These are phyloP conservation scores for Stomatorhinus ivindoensis DNA, from an alignment of 2,113 vertebrate genomes.

Conservation along the genomic window DNA sequence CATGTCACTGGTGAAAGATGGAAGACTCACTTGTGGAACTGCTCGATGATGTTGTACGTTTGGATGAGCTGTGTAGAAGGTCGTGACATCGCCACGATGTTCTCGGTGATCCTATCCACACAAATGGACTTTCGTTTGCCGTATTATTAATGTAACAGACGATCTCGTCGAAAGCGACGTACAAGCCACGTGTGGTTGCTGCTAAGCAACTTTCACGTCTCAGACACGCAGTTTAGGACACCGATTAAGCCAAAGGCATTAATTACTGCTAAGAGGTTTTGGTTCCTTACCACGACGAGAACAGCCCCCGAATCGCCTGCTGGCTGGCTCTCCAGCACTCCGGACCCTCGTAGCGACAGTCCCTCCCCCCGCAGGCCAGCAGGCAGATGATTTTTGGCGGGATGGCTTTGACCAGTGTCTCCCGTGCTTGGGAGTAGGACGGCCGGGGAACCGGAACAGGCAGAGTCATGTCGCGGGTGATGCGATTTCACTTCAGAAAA, in stretches of 20 bases:
- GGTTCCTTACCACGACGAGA: constrained; percentile 63
- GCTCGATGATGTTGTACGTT: constrained; percentile 64
- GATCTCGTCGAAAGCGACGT: not conserved
- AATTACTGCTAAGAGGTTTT: not conserved
- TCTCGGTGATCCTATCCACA: constrained; percentile 62
- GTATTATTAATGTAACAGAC: not conserved
- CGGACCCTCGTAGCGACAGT: constrained; percentile 68
- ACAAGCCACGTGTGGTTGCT: not conserved
- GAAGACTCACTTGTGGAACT: constrained; percentile 57
- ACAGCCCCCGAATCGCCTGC: constrained; percentile 62
- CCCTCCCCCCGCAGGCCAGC: constrained; percentile 61
- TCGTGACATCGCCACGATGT: constrained; percentile 66
- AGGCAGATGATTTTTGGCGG: constrained; percentile 65
- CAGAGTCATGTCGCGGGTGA: constrained; percentile 31
- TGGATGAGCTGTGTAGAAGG: constrained; percentile 61
- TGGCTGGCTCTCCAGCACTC: constrained; percentile 61
- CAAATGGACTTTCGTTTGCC: not conserved
- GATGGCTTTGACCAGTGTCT: constrained; percentile 63
- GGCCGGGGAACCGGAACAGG: constrained; percentile 56
- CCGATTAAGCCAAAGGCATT: not conserved
- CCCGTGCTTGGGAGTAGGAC: constrained; percentile 65
- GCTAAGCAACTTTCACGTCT: not conserved
- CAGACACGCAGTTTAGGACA: not conserved
- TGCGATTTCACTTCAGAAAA: not conserved
- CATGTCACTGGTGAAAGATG: not conserved